Percentiles rank a stretch among this genome's conserved stretches.
Evolutionary conservation across 2,113 vertebrate species (phyloP).

Genomic region (Puntigrus tetrazona): DNA sequence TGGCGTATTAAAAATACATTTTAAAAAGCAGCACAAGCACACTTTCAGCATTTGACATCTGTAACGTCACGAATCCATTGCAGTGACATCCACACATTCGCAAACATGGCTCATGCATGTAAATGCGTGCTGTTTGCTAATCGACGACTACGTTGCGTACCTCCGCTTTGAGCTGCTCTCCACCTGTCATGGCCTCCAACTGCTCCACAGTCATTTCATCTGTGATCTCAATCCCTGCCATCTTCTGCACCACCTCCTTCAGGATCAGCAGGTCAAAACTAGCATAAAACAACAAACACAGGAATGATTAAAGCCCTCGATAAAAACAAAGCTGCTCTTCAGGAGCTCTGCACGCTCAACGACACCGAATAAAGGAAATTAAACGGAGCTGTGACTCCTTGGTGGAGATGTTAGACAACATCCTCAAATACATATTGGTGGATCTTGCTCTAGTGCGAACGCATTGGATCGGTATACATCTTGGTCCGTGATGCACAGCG

Average conservation of each 20-base stretch:
- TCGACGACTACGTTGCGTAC: constrained; percentile 60
- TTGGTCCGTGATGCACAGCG: background rate
- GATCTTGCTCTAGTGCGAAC: background rate
- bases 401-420: background rate
- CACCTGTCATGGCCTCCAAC: constrained; percentile 97
- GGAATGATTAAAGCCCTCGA: background rate
- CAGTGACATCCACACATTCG: background rate
- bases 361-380: background rate
- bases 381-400: background rate
- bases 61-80: background rate
- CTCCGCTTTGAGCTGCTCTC: constrained; percentile 98
- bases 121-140: background rate
- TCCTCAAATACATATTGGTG: background rate
- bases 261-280: constrained; percentile 98
- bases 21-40: background rate
- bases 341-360: background rate
- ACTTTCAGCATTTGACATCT: background rate
- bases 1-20: background rate
- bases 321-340: background rate
- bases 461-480: background rate
- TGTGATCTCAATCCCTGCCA: constrained; percentile 98
- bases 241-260: constrained; percentile 99
- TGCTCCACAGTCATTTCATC: constrained; percentile 98
- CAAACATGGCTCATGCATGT: background rate
- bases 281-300: constrained; percentile 53